Percentiles rank a stretch among this genome's conserved stretches.
phyloP scores from a whole-genome alignment of 2,888 invertebrate genomes.

The Drepanosiphum platanoidis region DNA sequence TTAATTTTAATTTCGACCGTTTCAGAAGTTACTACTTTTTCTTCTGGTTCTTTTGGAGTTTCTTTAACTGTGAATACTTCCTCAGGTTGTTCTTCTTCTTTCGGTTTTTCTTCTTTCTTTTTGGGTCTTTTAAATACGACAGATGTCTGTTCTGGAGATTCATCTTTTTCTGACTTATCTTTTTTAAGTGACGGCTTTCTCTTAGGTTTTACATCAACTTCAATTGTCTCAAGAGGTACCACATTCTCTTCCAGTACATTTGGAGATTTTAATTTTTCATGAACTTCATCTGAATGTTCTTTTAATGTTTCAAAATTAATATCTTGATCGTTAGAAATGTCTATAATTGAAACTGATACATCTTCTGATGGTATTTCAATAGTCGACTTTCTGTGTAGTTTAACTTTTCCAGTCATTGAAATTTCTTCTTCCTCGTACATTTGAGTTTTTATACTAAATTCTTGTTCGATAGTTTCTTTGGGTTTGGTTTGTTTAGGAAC shows the following conservation, averaged over 20 bases:
- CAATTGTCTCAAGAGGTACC: constrained; percentile 65
- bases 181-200: constrained; percentile 67
- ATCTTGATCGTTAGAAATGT: constrained; percentile 64
- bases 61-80: constrained; percentile 66
- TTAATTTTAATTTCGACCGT: constrained; percentile 65
- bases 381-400: constrained; percentile 74
- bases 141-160: not conserved
- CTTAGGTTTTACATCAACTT: constrained; percentile 69
- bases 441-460: constrained; percentile 86
- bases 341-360: not conserved
- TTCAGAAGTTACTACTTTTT: constrained; percentile 65
- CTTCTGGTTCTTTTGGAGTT: constrained; percentile 65
- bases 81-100: constrained; percentile 65
- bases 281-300: constrained; percentile 65
- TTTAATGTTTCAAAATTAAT: constrained; percentile 66
- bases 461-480: constrained; percentile 88
- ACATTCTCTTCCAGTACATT: constrained; percentile 65
- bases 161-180: not conserved
- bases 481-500: constrained; percentile 70
- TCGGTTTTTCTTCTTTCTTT: constrained; percentile 64
- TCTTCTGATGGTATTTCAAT: not conserved
- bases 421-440: constrained; percentile 89
- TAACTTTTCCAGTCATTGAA: constrained; percentile 85
- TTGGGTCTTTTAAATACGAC: constrained; percentile 39
- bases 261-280: constrained; percentile 66